Percentiles rank a stretch among this genome's conserved stretches.
Conservation (phyloP, 2,888 invertebrate genomes). For the Nomada ferruginata region DNA sequence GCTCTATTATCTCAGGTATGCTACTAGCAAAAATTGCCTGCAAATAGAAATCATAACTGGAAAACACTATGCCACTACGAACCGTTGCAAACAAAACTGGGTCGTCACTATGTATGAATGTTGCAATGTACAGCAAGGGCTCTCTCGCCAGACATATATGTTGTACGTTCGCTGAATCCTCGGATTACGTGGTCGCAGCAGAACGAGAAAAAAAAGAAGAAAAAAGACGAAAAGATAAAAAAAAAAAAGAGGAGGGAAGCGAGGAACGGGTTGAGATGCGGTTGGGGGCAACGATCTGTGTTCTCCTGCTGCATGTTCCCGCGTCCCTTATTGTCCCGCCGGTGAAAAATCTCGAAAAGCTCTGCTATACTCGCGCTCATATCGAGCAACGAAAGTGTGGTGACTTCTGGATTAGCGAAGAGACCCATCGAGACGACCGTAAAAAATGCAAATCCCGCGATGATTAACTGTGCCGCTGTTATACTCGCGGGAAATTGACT, state of each 20-base stretch:
- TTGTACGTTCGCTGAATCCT: conserved; percentile 31
- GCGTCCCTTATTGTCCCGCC: conserved; percentile 40
- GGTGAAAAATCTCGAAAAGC: conserved; percentile 37
- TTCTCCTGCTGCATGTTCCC: conserved; percentile 37
- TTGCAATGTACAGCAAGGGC: conserved; percentile 69
- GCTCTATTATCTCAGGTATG: conserved; percentile 99
- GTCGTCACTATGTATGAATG: conserved; percentile 69
- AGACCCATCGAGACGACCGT: conserved; percentile 11
- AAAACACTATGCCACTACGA: conserved; percentile 73
- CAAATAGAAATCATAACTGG: conserved; percentile 87
- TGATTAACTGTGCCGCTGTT: not conserved
- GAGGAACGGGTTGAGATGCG: conserved; percentile 29
- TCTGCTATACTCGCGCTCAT: conserved; percentile 19
- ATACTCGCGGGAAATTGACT: conserved; percentile 21
- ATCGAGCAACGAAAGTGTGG: not conserved
- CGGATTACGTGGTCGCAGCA: conserved; percentile 35
- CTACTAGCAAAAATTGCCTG: conserved; percentile 99
- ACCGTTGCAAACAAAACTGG: conserved; percentile 67
- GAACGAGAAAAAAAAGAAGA: conserved; percentile 15
- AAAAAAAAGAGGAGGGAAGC: not conserved
- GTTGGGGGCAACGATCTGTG: conserved; percentile 52
- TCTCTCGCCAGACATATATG: conserved; percentile 52
- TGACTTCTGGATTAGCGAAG: conserved; percentile 12
- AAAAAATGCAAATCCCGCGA: not conserved
- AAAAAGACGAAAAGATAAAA: not conserved